Conservation (phyloP, 1,140 invertebrate genomes). For the Lasioglossum baleicum region DNA sequence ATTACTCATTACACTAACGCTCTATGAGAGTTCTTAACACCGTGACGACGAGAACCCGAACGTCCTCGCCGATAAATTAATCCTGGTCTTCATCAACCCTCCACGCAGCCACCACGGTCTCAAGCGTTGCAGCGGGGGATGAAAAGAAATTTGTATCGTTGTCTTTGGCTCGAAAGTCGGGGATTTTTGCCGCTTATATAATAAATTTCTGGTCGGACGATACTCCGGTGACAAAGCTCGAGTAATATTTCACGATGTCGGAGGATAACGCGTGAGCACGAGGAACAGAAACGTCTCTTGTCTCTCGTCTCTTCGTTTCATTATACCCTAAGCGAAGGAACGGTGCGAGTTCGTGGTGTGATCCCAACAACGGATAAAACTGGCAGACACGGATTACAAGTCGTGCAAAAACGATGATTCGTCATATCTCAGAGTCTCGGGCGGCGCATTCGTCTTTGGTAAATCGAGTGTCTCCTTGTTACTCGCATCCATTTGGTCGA, state of each 20-base stretch:
- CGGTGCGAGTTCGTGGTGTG: background rate
- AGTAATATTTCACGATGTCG: constrained; percentile 30
- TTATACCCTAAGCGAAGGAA: background rate
- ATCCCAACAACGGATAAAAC: constrained; percentile 8
- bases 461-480: background rate
- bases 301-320: constrained; percentile 15
- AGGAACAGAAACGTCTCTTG: constrained; percentile 14
- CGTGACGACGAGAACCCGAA: background rate
- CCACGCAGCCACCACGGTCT: background rate
- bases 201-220: constrained; percentile 19
- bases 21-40: too few relatives aligned
- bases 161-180: background rate
- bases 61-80: background rate
- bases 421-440: constrained; percentile 29
- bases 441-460: constrained; percentile 29
- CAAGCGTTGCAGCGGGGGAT: background rate
- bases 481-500: constrained; percentile 28
- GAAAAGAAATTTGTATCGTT: background rate
- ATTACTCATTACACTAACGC: too few relatives aligned
- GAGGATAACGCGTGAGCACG: constrained; percentile 9
- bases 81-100: background rate
- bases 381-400: constrained; percentile 14
- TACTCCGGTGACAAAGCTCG: constrained; percentile 10
- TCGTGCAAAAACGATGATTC: constrained; percentile 33
- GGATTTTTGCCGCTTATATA: constrained; percentile 17